Evolutionary conservation across 1,140 invertebrate genomes (phyloP).

Genomic region (Telenomus remus): DNA sequence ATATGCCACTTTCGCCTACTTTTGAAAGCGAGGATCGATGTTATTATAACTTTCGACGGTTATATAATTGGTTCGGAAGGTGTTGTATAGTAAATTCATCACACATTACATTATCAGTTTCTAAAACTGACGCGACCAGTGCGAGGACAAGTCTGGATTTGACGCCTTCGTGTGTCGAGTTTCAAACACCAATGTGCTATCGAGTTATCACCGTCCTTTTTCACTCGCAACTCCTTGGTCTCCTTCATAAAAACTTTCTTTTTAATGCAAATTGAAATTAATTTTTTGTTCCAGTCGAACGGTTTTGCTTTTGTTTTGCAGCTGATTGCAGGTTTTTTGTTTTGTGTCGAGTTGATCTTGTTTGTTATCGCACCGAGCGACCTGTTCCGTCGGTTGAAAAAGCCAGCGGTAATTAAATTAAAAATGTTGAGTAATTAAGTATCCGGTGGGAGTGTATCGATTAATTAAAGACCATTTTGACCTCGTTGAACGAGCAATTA

Average conservation of each 20-base stretch:
- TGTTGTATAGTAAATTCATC: slow-evolving; percentile 52
- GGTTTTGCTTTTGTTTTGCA: too few relatives aligned
- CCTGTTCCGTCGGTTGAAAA: too few relatives aligned
- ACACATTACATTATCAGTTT: slow-evolving; percentile 49
- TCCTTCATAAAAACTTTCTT: too few relatives aligned
- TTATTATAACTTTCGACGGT: slow-evolving; percentile 55
- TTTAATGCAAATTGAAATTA: too few relatives aligned
- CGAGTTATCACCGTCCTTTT: too few relatives aligned
- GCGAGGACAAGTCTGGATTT: slow-evolving; percentile 5
- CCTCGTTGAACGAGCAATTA: slow-evolving; percentile 24
- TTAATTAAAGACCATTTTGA: slow-evolving; percentile 17
- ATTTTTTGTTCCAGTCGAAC: too few relatives aligned
- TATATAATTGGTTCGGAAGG: slow-evolving; percentile 40
- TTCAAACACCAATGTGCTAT: too few relatives aligned
- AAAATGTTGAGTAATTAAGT: slow-evolving; percentile 1
- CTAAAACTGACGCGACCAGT: slow-evolving; percentile 26
- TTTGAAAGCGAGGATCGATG: slow-evolving; percentile 55
- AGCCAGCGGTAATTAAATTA: background rate
- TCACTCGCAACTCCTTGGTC: too few relatives aligned
- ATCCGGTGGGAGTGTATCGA: background rate
- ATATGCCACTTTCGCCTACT: slow-evolving; percentile 55
- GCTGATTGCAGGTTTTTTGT: too few relatives aligned
- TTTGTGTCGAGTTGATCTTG: too few relatives aligned
- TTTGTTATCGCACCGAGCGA: too few relatives aligned
- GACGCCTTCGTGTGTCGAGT: background rate